Evolutionary conservation across 30 jellyfish, hydroid and myxozoan species (phyloP).

Genomic region (Chrysaora quinquecirrha): DNA sequence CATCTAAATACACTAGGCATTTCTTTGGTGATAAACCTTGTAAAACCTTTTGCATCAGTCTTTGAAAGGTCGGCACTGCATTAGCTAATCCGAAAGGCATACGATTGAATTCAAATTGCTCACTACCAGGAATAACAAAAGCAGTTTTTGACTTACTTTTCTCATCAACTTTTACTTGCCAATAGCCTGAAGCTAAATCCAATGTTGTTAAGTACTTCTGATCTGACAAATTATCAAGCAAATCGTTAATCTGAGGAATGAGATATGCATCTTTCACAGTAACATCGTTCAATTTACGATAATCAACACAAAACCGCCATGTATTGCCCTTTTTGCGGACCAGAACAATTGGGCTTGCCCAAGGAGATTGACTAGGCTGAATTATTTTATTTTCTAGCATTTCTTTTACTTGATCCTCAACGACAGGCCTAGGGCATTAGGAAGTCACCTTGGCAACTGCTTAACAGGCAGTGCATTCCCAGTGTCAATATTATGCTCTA

Average conservation of each 20-base stretch:
- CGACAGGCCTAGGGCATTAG: neutral
- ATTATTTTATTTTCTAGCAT: neutral
- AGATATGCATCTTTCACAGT: slow-evolving; percentile 13
- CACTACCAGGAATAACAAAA: neutral
- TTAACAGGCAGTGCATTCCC: neutral
- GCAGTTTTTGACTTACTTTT: neutral
- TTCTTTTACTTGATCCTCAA: neutral
- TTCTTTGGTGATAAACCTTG: neutral
- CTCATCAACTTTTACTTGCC: neutral
- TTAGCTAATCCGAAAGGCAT: neutral
- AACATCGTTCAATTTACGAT: slow-evolving; percentile 2
- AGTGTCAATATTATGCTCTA: neutral
- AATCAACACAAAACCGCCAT: slow-evolving; percentile 16
- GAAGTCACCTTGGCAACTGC: neutral
- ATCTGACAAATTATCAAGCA: neutral
- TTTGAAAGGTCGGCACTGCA: neutral
- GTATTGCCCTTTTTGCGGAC: slow-evolving; percentile 26
- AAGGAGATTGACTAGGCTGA: neutral
- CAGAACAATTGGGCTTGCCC: neutral
- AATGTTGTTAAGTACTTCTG: neutral
- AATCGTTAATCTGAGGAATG: slow-evolving; percentile 5
- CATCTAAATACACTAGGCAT: neutral
- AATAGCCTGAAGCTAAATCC: neutral
- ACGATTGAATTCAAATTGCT: neutral
- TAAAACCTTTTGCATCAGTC: neutral